Percentiles rank a stretch among this genome's conserved stretches.
phyloP scores from a whole-genome alignment of 2,888 invertebrate species.

The Entomobrya proxima region DNA sequence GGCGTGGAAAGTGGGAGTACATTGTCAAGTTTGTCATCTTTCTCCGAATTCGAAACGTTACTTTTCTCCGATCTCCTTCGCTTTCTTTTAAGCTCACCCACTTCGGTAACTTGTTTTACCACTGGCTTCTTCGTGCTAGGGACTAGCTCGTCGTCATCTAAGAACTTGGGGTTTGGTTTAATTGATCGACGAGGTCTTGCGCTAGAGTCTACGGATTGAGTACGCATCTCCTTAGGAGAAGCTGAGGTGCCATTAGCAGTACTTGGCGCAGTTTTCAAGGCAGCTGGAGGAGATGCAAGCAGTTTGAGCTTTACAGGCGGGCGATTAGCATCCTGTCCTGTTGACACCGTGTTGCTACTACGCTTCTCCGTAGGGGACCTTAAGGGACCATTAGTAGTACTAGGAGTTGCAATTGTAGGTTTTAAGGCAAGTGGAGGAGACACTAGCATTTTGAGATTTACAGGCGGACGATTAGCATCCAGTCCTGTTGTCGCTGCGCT shows the following conservation, averaged over 20 bases:
- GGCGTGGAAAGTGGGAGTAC: neutral
- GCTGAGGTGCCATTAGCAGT: neutral
- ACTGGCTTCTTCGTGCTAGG: neutral
- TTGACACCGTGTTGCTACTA: too few relatives aligned
- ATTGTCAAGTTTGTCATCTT: neutral
- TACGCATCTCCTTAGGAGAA: neutral
- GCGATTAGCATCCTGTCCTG: too few relatives aligned
- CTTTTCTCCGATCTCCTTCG: conserved; percentile 51
- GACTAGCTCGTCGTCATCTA: neutral
- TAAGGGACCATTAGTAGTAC: too few relatives aligned
- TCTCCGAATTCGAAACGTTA: neutral
- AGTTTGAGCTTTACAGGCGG: neutral
- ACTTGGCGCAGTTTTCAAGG: too few relatives aligned
- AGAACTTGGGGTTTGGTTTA: conserved; percentile 59
- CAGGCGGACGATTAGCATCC: too few relatives aligned
- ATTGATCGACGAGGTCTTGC: conserved; percentile 58
- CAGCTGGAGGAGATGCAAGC: neutral
- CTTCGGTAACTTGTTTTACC: neutral
- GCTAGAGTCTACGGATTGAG: neutral
- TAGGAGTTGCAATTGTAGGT: neutral
- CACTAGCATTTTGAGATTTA: too few relatives aligned
- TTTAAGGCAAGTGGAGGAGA: too few relatives aligned
- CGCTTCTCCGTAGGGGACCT: neutral
- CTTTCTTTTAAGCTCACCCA: conserved; percentile 10
- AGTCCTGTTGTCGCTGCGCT: neutral